Percentiles rank a stretch among this genome's conserved stretches.
Evolutionary conservation across 1,140 invertebrate genomes (phyloP).

Genomic region (Bombus waltoni): DNA sequence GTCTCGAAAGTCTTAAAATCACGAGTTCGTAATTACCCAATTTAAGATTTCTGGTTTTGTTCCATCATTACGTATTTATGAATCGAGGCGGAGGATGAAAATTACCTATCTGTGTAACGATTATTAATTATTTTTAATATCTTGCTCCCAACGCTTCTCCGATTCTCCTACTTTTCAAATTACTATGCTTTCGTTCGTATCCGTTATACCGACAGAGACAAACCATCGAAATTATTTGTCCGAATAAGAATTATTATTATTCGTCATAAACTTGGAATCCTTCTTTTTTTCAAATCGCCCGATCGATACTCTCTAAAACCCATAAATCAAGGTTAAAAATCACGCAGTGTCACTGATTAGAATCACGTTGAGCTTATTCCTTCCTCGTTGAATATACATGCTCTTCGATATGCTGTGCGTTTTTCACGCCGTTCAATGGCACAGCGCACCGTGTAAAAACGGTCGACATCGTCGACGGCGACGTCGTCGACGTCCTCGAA

Average conservation of each 20-base stretch:
- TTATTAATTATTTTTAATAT: not conserved
- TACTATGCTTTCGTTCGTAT: not conserved
- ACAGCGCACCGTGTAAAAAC: conserved; percentile 9
- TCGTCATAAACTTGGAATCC: not conserved
- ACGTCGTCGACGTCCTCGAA: conserved; percentile 43
- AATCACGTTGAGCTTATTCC: not conserved
- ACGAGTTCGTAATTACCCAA: not conserved
- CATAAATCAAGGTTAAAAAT: not conserved
- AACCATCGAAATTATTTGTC: not conserved
- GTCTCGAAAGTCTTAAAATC: not conserved
- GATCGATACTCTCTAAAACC: not conserved
- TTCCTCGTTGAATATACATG: conserved; percentile 20
- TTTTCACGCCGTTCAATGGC: not conserved
- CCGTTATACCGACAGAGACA: not conserved
- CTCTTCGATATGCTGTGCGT: not conserved
- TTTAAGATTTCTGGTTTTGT: not conserved
- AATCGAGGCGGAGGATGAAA: too few species aligned
- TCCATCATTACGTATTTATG: too few species aligned
- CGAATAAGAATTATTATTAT: not conserved
- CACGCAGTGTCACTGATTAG: too few species aligned
- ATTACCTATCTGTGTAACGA: too few species aligned
- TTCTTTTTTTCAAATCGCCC: too few species aligned
- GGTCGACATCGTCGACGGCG: conserved; percentile 33
- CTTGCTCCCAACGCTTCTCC: rapidly evolving
- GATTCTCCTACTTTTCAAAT: not conserved